Evolutionary conservation across 2,797 vertebrate species (phyloP), one percentile per base, ranked within the genome.

Genomic region (Antrozous pallidus): DNA sequence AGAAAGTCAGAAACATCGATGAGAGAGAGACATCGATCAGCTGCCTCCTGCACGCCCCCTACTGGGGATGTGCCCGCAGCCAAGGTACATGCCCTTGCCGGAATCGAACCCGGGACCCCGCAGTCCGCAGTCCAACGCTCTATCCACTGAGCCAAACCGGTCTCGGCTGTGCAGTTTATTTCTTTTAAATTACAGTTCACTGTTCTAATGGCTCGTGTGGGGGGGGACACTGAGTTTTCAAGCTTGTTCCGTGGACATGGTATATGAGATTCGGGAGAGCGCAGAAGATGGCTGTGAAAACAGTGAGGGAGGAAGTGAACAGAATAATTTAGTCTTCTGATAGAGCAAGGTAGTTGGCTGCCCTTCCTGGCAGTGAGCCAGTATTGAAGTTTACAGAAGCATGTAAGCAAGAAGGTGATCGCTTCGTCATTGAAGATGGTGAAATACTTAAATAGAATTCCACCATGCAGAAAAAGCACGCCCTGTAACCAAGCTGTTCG

Each of bases 401-500:
- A 45, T 1, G 3, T 74, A 45, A 31, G 38, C 11, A 40, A 12
- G 13, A 20, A 31, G 42, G 3, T 1, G 71, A 26, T 86, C 22
- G 11, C 83, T 87, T 51, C 82, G 63, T 38, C 18, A 4, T 63
- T 26, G 40, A 89, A 47, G 17, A 3, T 36, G 1, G 45, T 54
- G 69, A 49, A 3, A 12, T 36, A 8, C 10, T n/a, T n/a, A 14
- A 1, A 26, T 1, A 16, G 47, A 51, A 75, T 54, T 38, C 33
- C 3, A 58, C 33, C 6, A 4, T 7, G 17, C 6, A 8, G 83
- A 65, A 54, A 26, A 65, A 5, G 22, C 6, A 24, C 26, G 28
- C 9, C 17, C 28, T n/a, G 16, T 17, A 24, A 5, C 5, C 1
- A 3, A 31, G 26, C 28, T 16, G 4, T 22, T 17, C 5, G 24